Conservation (phyloP, 2,113 vertebrate genomes). For the Bujurquina vittata region DNA sequence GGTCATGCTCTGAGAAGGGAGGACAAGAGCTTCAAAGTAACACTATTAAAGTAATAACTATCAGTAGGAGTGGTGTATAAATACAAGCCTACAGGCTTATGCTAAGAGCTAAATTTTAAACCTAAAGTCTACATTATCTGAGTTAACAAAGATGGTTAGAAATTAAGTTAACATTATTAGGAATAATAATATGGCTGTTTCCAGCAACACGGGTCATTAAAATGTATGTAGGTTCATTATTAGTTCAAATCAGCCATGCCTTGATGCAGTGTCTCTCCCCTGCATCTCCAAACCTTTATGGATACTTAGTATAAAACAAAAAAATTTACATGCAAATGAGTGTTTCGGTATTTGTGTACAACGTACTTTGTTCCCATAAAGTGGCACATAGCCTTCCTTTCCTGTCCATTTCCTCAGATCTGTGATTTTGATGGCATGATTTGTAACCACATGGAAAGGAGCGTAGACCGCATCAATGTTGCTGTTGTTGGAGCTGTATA, state of each 20-base stretch:
- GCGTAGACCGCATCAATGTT: constrained; percentile 79
- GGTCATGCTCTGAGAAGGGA: constrained; percentile 83
- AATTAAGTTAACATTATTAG: neutral
- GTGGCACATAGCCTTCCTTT: constrained; percentile 83
- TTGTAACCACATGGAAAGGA: constrained; percentile 67
- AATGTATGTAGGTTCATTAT: too few species aligned
- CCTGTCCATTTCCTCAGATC: constrained; percentile 89
- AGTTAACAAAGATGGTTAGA: neutral
- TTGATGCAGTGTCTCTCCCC: neutral
- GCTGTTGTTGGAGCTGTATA: constrained; percentile 91
- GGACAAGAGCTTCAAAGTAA: neutral
- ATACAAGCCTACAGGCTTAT: too few species aligned
- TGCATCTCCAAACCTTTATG: neutral
- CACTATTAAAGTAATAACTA: neutral
- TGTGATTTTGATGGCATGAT: constrained; percentile 66
- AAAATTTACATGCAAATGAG: neutral
- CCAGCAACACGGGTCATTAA: too few species aligned
- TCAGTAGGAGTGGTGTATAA: neutral
- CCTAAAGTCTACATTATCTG: too few species aligned
- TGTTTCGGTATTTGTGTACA: neutral
- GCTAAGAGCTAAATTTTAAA: too few species aligned
- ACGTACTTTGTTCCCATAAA: constrained; percentile 90
- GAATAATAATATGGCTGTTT: too few species aligned
- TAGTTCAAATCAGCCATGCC: too few species aligned
- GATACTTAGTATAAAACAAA: neutral